A percentile compares a stretch with the other conserved stretches of the same genome.
These are phyloP conservation scores for Mya arenaria DNA, from an alignment of 1,140 invertebrate species.

Conservation along the genomic window DNA sequence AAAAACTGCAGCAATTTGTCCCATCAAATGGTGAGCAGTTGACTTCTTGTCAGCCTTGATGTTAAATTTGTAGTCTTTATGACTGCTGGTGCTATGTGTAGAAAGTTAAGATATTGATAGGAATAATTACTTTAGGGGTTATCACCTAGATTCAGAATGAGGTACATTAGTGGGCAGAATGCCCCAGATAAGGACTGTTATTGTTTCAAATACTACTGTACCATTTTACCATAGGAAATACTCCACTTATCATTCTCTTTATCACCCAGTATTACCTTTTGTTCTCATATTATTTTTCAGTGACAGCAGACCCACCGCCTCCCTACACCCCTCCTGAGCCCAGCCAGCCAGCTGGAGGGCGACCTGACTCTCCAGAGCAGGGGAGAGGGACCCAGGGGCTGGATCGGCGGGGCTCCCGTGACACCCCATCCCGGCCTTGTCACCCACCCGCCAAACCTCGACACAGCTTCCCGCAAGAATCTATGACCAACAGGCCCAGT, in stretches of 20 bases:
- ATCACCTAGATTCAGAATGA: background rate
- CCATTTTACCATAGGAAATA: background rate
- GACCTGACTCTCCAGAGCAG: background rate
- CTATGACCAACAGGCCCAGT: background rate
- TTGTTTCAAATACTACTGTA: background rate
- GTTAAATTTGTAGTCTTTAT: too few relatives aligned
- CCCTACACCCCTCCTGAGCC: slow-evolving; percentile 28
- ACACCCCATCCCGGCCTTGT: too few relatives aligned
- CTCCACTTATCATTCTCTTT: too few relatives aligned
- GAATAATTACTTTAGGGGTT: background rate
- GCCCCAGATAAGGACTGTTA: background rate
- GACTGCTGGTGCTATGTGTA: background rate
- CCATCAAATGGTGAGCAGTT: slow-evolving; percentile 21
- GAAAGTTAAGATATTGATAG: background rate
- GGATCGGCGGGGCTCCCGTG: background rate
- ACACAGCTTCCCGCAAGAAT: background rate
- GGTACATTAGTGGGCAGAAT: background rate
- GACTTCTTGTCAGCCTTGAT: background rate
- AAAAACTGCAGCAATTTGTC: slow-evolving; percentile 7
- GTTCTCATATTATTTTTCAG: too few relatives aligned
- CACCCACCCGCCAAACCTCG: background rate
- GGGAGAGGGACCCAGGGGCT: background rate
- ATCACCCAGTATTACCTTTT: too few relatives aligned
- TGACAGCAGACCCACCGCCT: slow-evolving; percentile 18
- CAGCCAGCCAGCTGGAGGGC: background rate